Evolutionary conservation across 2,888 invertebrate genomes (phyloP).

Genomic region (Tachina lurida): DNA sequence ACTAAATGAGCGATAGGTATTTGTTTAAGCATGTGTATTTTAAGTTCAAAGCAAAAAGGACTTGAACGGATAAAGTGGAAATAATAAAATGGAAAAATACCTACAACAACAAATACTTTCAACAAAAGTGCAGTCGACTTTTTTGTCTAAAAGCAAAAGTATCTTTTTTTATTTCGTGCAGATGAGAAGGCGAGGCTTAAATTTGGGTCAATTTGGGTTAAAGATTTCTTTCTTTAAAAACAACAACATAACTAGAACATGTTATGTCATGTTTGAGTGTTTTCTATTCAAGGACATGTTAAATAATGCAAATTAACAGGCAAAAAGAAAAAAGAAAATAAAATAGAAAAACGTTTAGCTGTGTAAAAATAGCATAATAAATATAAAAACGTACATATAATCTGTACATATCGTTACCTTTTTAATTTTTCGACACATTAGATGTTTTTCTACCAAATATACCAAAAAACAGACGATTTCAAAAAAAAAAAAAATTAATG

Average conservation of each 20-base stretch:
- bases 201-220: slow-evolving; percentile 47
- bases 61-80: neutral
- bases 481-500: too few relatives aligned
- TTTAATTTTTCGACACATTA: too few relatives aligned
- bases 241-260: neutral
- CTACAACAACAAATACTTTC: neutral
- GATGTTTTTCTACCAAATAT: too few relatives aligned
- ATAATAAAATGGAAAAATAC: neutral
- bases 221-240: slow-evolving; percentile 19
- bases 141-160: slow-evolving; percentile 20
- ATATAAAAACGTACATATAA: neutral
- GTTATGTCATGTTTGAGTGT: neutral
- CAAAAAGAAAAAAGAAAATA: neutral
- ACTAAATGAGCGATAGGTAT: neutral
- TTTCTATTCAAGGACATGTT: slow-evolving; percentile 34
- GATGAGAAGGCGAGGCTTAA: neutral
- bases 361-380: neutral
- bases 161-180: slow-evolving; percentile 16
- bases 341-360: slow-evolving; percentile 2
- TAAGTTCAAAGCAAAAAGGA: slow-evolving; percentile 26
- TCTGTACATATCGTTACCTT: too few relatives aligned
- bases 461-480: too few relatives aligned
- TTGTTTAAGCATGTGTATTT: neutral
- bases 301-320: neutral
- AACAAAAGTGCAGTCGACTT: slow-evolving; percentile 39